Percentiles rank a stretch among this genome's conserved stretches.
Evolutionary conservation across 1,140 invertebrate genomes (phyloP).

Genomic region (Acromyrmex heyeri): DNA sequence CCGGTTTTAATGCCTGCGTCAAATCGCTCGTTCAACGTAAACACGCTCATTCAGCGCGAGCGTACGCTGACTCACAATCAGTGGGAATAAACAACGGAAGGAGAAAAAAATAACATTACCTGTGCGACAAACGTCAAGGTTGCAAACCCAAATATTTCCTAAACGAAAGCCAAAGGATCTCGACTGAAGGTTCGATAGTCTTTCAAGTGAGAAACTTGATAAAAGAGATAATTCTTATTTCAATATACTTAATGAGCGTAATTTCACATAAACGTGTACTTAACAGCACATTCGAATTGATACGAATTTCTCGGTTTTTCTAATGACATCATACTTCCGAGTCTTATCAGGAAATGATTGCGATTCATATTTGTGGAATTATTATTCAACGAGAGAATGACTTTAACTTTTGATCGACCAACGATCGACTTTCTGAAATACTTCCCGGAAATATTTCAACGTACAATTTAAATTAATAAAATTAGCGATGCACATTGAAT

Average conservation of each 20-base stretch:
- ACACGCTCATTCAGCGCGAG: slow-evolving; percentile 14
- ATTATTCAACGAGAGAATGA: not conserved
- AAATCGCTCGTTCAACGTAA: slow-evolving; percentile 31
- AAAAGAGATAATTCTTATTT: no score
- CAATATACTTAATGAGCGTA: no score
- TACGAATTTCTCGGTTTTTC: not conserved
- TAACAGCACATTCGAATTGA: not conserved
- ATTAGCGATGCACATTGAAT: not conserved
- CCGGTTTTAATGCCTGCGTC: slow-evolving; percentile 19
- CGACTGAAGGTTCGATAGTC: no score
- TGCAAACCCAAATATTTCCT: not conserved
- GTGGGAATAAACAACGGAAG: slow-evolving; percentile 9
- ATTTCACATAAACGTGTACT: no score
- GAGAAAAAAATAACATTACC: not conserved
- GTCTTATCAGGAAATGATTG: slow-evolving; percentile 7
- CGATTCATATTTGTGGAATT: not conserved
- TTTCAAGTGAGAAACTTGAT: no score
- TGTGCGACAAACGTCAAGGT: not conserved
- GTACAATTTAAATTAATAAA: not conserved
- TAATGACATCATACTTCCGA: not conserved
- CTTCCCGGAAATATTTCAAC: not conserved
- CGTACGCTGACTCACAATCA: not conserved
- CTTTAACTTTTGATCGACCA: not conserved
- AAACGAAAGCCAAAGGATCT: not conserved
- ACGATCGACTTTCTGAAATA: not conserved